Conservation (phyloP, 2,797 vertebrate genomes). For the Varecia variegata region DNA sequence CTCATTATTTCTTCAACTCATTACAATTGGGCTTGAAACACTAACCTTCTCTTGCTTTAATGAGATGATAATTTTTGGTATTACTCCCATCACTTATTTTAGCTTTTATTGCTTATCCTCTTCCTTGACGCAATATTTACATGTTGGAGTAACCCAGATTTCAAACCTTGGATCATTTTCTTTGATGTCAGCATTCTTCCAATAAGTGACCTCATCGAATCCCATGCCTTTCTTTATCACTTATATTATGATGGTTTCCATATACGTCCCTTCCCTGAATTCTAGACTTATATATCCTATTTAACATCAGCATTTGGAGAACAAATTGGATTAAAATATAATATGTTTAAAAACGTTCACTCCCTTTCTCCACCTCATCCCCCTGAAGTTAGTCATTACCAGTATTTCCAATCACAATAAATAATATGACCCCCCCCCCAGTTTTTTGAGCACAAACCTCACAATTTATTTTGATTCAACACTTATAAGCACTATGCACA, state of each 20-base stretch:
- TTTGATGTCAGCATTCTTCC: background rate
- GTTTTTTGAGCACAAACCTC: background rate
- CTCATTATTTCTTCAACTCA: background rate
- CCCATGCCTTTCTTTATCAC: background rate
- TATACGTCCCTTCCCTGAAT: background rate
- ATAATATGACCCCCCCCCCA: background rate
- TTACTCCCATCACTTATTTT: background rate
- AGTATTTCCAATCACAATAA: background rate
- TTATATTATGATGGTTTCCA: background rate
- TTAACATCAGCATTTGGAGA: background rate
- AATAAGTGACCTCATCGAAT: background rate
- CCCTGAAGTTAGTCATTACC: too few relatives aligned
- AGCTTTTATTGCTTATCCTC: background rate
- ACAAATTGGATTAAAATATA: background rate
- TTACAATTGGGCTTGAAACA: background rate
- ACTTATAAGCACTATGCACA: background rate
- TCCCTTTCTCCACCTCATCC: background rate
- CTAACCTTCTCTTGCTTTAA: background rate
- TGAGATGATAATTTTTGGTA: background rate
- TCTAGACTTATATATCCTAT: background rate
- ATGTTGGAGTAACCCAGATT: background rate
- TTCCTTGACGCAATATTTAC: background rate
- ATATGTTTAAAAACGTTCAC: background rate
- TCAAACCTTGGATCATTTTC: background rate
- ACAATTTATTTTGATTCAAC: background rate